Evolutionary conservation across 2,888 invertebrate genomes (phyloP).

Genomic region (Parnassius apollo): DNA sequence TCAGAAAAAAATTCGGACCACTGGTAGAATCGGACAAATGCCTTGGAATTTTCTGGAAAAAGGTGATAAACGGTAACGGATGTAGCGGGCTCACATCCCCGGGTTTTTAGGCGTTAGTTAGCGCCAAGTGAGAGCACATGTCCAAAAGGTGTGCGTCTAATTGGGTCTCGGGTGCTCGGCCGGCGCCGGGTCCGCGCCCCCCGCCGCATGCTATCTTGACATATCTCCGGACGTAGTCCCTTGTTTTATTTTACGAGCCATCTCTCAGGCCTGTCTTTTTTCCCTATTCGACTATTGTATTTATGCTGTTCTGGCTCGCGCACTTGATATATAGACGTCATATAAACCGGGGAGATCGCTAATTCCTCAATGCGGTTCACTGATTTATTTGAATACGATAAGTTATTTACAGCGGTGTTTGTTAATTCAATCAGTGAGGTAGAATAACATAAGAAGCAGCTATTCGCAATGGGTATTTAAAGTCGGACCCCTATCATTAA

Average conservation of each 20-base stretch:
- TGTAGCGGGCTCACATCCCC: constrained; percentile 61
- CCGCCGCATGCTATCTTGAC: constrained; percentile 78
- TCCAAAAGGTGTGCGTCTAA: constrained; percentile 80
- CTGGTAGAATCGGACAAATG: constrained; percentile 11
- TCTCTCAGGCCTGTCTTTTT: constrained; percentile 60
- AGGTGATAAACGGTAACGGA: constrained; percentile 69
- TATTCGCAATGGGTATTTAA: not conserved
- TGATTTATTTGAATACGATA: constrained; percentile 43
- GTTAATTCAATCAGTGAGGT: constrained; percentile 26
- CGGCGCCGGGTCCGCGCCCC: constrained; percentile 54
- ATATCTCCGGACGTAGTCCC: constrained; percentile 77
- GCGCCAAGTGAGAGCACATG: constrained; percentile 73
- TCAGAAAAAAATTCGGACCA: constrained; percentile 19
- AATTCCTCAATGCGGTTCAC: constrained; percentile 45
- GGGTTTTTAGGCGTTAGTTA: constrained; percentile 68
- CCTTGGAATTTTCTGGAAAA: constrained; percentile 37
- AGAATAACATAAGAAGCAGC: constrained; percentile 1
- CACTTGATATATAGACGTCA: constrained; percentile 67
- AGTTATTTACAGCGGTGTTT: constrained; percentile 36
- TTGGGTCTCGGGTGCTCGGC: constrained; percentile 70
- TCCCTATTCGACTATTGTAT: constrained; percentile 65
- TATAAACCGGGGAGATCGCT: constrained; percentile 55
- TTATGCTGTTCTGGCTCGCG: constrained; percentile 57
- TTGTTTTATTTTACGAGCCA: constrained; percentile 79
- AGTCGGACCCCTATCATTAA: too few relatives aligned